Evolutionary conservation across 2,888 invertebrate species (phyloP), one percentile per base, ranked within the genome.

Genomic region (Elegia similella): DNA sequence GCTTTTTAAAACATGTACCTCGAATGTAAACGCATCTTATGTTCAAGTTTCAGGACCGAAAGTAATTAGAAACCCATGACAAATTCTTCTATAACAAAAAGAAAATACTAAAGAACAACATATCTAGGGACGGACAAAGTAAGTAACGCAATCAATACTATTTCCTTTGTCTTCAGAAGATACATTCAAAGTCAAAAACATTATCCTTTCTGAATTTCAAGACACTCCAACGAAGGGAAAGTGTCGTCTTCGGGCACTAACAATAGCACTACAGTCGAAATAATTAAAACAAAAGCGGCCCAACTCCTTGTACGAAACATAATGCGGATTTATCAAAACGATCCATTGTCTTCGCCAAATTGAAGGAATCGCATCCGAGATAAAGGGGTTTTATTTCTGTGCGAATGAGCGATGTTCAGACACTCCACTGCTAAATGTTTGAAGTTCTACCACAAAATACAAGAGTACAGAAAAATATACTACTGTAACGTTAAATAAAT

Each of bases 311-410:
- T 66, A 63, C 67, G 61, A 65, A 66, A 66, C 64, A 76, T 75
- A 78, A 76, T 74, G 70, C 70, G 70, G 69, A 68, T 70, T 72
- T 72, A 74, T 73, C 72, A 70, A 70, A 76, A 76, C 73, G 72
- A 69, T 68, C 68, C 75, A 76, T 82, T 82, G 78, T 80, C 78
- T 75, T 62, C 66, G 62, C 68, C 69, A 76, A 79, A 77, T 81
- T 79, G 71, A 76, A 77, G 76, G 73, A 78, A 79, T 76, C 75
- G 73, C 70, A 71, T 80, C 78, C 72, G 71, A 81, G 78, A 76
- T 76, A 78, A 77, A 78, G 73, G 67, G 70, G 75, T 78, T 77
- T 76, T 80, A 77, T 76, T 76, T 73, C 72, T 71, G 66, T 66
- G 72, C 73, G 75, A 82, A 77, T 75, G 75, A 77, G 69, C 73